Conservation (phyloP, 2,888 invertebrate genomes). For the Miltochrista miniata region DNA sequence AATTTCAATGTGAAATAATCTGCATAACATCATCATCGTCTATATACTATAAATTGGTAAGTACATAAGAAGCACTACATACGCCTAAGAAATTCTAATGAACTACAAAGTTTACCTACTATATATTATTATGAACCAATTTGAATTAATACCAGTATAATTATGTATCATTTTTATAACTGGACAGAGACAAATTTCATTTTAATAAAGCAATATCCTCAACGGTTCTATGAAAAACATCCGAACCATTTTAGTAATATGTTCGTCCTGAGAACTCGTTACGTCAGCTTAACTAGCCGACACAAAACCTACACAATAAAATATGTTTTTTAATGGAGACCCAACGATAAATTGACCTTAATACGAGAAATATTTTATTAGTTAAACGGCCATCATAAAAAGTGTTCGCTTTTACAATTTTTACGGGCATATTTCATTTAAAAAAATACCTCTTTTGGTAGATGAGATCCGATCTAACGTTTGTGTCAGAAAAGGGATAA, state of each 20-base stretch:
- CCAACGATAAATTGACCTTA: slow-evolving; percentile 73
- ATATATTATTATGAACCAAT: neutral
- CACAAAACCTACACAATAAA: slow-evolving; percentile 76
- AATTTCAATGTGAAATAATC: too few species aligned
- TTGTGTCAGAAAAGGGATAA: slow-evolving; percentile 78
- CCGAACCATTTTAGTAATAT: slow-evolving; percentile 50
- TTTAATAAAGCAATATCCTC: slow-evolving; percentile 41
- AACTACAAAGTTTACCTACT: too few species aligned
- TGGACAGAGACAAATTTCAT: slow-evolving; percentile 17
- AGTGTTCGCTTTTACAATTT: slow-evolving; percentile 70
- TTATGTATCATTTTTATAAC: neutral
- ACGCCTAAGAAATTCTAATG: too few species aligned
- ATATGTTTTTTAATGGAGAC: slow-evolving; percentile 70
- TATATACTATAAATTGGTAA: too few species aligned
- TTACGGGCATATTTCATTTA: slow-evolving; percentile 68
- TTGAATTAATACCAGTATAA: neutral
- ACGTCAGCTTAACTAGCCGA: slow-evolving; percentile 54
- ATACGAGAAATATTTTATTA: slow-evolving; percentile 78
- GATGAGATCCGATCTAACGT: slow-evolving; percentile 74
- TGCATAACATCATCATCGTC: too few species aligned
- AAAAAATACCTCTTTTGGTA: slow-evolving; percentile 66
- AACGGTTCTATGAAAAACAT: slow-evolving; percentile 35
- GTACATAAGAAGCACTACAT: too few species aligned
- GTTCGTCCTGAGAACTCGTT: slow-evolving; percentile 56
- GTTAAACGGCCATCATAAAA: slow-evolving; percentile 65